A percentile compares a stretch with the other conserved stretches of the same genome.
Evolutionary conservation across 2,113 vertebrate genomes (phyloP).

Genomic region (Petromus typicus): DNA sequence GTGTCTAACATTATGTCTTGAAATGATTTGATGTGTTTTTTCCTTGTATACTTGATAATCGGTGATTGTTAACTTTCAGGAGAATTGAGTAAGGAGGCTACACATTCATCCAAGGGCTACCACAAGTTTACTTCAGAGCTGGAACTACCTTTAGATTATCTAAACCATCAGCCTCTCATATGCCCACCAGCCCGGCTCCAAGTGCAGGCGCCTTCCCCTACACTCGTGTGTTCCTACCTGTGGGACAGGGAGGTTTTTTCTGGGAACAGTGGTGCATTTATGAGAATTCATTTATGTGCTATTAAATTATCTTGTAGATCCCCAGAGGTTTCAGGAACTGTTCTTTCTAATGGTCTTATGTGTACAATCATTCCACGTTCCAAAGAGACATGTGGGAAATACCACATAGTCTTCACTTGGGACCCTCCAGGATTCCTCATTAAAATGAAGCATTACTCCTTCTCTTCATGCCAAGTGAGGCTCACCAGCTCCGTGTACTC

Average conservation of each 20-base stretch:
- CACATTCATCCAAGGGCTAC: neutral
- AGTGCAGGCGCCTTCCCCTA: neutral
- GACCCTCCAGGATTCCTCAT: conserved; percentile 71
- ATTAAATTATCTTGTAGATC: conserved; percentile 25
- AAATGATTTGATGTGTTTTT: neutral
- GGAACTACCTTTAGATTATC: neutral
- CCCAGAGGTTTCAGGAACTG: conserved; percentile 14
- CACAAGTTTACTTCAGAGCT: neutral
- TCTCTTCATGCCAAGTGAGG: conserved; percentile 43
- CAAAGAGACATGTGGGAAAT: conserved; percentile 64
- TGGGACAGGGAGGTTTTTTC: neutral
- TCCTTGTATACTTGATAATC: neutral
- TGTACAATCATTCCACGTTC: neutral
- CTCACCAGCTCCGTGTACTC: conserved; percentile 57
- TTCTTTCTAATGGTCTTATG: conserved; percentile 14
- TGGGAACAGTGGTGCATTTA: neutral
- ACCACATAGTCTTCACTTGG: conserved; percentile 40
- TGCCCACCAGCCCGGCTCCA: neutral
- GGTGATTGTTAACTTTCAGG: neutral
- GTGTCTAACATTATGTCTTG: conserved; percentile 4
- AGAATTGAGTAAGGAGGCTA: neutral
- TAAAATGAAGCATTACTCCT: conserved; percentile 69
- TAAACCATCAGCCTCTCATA: neutral
- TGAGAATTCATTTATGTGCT: conserved; percentile 40
- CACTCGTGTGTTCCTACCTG: neutral